Percentiles rank a stretch among this genome's conserved stretches.
Evolutionary conservation across 37 sponge, comb jelly and placozoan species (phyloP).

Genomic region (Oscarella lobularis): DNA sequence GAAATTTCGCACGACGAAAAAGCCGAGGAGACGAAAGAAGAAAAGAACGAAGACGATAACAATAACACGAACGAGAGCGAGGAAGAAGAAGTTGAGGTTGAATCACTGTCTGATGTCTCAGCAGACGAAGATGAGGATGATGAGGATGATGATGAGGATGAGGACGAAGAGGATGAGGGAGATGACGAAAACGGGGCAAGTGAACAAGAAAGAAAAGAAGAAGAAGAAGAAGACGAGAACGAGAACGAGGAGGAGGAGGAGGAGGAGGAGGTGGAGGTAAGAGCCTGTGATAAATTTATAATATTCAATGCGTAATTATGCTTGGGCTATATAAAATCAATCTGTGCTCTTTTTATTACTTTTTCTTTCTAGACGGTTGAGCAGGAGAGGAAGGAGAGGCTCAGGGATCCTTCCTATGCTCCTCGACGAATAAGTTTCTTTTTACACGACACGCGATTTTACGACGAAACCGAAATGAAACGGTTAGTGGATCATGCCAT

Average conservation of each 20-base stretch:
- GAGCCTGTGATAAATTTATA: too few species aligned
- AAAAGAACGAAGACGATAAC: not conserved
- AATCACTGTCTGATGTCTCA: too few species aligned
- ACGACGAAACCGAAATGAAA: not conserved
- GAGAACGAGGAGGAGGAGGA: not conserved
- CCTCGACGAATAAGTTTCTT: not conserved
- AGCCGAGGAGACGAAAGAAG: not conserved
- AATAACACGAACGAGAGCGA: not conserved
- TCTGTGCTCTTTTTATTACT: not conserved
- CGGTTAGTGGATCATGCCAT: too few species aligned
- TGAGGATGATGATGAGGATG: not conserved
- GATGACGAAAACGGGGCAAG: not conserved
- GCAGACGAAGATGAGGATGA: not conserved
- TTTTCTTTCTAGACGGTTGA: not conserved
- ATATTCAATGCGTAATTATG: too few species aligned
- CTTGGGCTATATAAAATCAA: too few species aligned
- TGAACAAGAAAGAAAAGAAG: not conserved
- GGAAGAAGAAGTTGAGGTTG: not conserved
- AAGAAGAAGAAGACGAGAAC: not conserved
- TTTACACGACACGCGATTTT: not conserved
- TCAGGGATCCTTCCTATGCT: not conserved
- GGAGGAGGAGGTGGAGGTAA: not conserved
- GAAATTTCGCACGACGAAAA: not conserved
- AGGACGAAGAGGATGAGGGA: not conserved
- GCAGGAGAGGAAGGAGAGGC: not conserved